Evolutionary conservation across 2,888 invertebrate species (phyloP), one percentile per base, ranked within the genome.

Genomic region (Scrobipalpa costella): DNA sequence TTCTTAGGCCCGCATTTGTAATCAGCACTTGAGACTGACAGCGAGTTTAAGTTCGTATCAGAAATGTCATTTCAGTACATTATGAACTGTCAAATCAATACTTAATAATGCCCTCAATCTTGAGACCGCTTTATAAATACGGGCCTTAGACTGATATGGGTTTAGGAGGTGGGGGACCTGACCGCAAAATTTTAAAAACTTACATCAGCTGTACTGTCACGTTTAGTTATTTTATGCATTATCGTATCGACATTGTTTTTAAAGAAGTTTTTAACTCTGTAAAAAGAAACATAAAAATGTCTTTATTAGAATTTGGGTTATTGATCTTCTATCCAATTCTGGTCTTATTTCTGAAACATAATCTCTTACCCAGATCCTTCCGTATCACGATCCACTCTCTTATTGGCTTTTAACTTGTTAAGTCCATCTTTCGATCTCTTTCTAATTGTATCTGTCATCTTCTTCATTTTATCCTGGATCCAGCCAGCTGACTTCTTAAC

Each of bases 381-480:
- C 7, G 21, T 27, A 13, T 44, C 33, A 1, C 61, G 17, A 52
- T 7, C 64, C 21, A n/a, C 47, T 63, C 40, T 33, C 59, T 21
- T 27, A 21, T 52, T 64, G 33, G 57, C 44, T 40, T 62, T 40
- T 5, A 21, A 57, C 63, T 49, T 40, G 7, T 59, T 58, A 8
- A 63, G 38, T 0, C 57, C 52, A 15, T 61, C 61, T 17, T 27
- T 63, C 7, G 34, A 63, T 17, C 38, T 64, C 21, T 58, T 67
- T 65, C 57, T 69, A 55, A 81, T 58, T 47, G 73, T 79, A n/a
- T 76, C 71, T 0, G 80, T 69, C 0, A 86, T 67, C 15, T 71
- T 79, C 7, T 64, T 82, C 1, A 88, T 65, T 67, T 85, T 86
- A 1, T 76, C 73, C n/a, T 79, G 77, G 0, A 89, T 66, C 89